These are phyloP conservation scores for Cephus pulcher DNA, from an alignment of 2,888 invertebrate genomes.

Conservation along the genomic window DNA sequence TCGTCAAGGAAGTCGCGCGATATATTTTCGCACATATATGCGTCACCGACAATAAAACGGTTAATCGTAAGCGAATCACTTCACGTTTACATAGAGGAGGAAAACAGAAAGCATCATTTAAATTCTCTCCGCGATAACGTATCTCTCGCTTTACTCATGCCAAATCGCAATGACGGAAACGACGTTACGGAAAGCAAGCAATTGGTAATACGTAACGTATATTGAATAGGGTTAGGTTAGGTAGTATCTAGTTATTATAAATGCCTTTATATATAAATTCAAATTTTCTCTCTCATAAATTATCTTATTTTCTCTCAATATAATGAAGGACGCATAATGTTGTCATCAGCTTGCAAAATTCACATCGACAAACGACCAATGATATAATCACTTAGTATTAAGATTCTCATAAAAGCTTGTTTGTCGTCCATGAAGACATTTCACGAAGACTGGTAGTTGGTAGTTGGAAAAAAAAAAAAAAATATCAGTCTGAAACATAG, in stretches of 20 bases:
- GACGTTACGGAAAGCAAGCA: not conserved
- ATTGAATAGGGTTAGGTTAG: not conserved
- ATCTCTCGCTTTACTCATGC: not conserved
- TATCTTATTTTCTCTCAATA: not conserved
- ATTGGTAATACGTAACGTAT: not conserved
- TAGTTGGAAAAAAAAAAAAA: not conserved
- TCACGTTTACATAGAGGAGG: not conserved
- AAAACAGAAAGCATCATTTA: not conserved
- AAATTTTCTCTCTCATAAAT: not conserved
- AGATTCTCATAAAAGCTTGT: not conserved
- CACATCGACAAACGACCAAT: not conserved
- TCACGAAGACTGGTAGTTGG: not conserved
- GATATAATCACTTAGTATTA: not conserved
- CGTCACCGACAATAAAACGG: too few species aligned
- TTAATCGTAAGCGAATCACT: not conserved
- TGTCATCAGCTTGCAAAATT: not conserved
- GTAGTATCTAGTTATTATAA: not conserved
- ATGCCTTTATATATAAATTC: not conserved
- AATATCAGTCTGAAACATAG: not conserved
- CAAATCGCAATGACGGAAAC: not conserved
- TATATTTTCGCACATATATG: too few species aligned
- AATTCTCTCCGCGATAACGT: not conserved
- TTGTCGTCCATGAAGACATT: not conserved
- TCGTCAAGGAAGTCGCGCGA: too few species aligned
- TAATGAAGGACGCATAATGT: not conserved